Percentiles rank a stretch among this genome's conserved stretches.
These are phyloP conservation scores for Fragum sueziense DNA, from an alignment of 2,888 invertebrate genomes.

Conservation along the genomic window DNA sequence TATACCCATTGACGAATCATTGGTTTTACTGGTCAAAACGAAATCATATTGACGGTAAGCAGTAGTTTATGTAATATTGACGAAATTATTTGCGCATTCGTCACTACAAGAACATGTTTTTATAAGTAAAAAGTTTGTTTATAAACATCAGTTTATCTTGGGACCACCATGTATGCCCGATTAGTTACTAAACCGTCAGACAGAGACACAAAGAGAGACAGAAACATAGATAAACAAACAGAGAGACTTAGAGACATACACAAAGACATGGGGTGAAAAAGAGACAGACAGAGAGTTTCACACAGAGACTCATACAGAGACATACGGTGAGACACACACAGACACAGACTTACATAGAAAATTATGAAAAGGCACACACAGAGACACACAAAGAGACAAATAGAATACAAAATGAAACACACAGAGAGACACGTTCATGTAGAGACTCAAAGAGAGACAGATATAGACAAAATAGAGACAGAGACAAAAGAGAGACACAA, in stretches of 20 bases:
- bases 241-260: constrained; percentile 5
- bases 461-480: not conserved
- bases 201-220: not conserved
- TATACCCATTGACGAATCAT: too few species aligned
- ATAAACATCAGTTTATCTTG: too few species aligned
- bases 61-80: too few species aligned
- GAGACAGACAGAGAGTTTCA: constrained; percentile 1
- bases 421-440: not conserved
- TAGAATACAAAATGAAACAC: not conserved
- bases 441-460: not conserved
- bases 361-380: not conserved
- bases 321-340: not conserved
- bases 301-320: not conserved
- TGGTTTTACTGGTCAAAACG: too few species aligned
- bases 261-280: not conserved
- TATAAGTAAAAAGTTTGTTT: too few species aligned
- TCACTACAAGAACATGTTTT: too few species aligned
- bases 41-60: too few species aligned
- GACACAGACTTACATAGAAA: not conserved
- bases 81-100: too few species aligned
- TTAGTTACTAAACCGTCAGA: too few species aligned
- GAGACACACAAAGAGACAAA: not conserved
- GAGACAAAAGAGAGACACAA: not conserved
- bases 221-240: not conserved
- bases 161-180: too few species aligned